phyloP scores from a whole-genome alignment of 64 coral and sea anemone genomes.

The Porites lutea region DNA sequence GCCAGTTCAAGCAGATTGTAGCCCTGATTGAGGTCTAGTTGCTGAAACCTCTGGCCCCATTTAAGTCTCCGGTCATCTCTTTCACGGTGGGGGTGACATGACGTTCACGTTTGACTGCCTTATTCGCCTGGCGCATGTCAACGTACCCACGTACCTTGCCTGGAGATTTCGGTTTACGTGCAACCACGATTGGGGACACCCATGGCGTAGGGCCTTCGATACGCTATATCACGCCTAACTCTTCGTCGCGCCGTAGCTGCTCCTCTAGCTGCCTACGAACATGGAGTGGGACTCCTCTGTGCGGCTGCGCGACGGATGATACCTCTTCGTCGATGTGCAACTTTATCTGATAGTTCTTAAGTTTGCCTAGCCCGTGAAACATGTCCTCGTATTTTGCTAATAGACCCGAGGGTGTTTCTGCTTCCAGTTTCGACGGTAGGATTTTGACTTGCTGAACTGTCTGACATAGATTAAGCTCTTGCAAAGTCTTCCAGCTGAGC shows the following conservation, averaged over 20 bases:
- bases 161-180: too few species aligned
- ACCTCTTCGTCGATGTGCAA: conserved; percentile 11
- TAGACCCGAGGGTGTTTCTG: too few species aligned
- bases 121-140: conserved; percentile 29
- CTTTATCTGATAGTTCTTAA: neutral
- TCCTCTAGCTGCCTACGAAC: conserved; percentile 37
- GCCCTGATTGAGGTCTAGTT: neutral
- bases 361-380: neutral
- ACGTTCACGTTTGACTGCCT: too few species aligned
- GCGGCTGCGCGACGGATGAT: conserved; percentile 25
- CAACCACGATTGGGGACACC: too few species aligned
- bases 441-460: conserved; percentile 37
- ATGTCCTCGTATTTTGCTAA: too few species aligned
- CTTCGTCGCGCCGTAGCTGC: conserved; percentile 41
- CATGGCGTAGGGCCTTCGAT: conserved; percentile 49
- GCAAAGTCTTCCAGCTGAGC: conserved; percentile 58
- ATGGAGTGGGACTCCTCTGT: conserved; percentile 52
- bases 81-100: conserved; percentile 27
- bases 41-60: neutral
- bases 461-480: conserved; percentile 48
- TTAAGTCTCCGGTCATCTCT: neutral
- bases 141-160: too few species aligned
- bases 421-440: too few species aligned
- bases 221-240: conserved; percentile 29
- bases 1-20: conserved; percentile 1